Evolutionary conservation across 2,888 invertebrate species (phyloP), one percentile per base, ranked within the genome.

Genomic region (Ferdinandea cuprea): DNA sequence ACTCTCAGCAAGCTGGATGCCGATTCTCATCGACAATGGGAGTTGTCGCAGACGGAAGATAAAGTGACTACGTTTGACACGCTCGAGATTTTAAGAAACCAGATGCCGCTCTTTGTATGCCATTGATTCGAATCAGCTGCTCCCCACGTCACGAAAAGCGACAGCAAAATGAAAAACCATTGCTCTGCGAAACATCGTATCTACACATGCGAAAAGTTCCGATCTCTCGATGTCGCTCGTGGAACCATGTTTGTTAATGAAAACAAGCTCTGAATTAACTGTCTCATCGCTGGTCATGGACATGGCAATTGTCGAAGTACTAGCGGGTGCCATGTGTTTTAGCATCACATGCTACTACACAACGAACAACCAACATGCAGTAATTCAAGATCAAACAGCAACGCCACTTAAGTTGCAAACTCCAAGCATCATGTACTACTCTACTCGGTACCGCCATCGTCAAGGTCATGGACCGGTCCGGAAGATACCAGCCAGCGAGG

Each of bases 391-490:
- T n/a, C n/a, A n/a, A 46, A 3, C 46, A n/a, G n/a, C 46, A 5
- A 65, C 13, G 7, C 42, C 17, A 11, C 58, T 1, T 35, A 40
- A 17, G n/a, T 32, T 0, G 40, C 54, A 28, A 37, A 28, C 30
- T 11, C 40, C 4, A 17, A 50, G 3, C 35, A 65, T 3, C 50
- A 73, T 0, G 52, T 46, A 8, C 46, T 68, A 5, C n/a, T n/a
- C n/a, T n/a, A n/a, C 52, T 77, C 4, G 65, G 59, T 30, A 77
- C 59, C 9, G 58, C 68, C 15, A 56, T 74, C 5, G 74, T 37
- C 11, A 28, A 59, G 7, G 46, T 56, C 2, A 25, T 59, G 19
- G 76, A 61, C 8, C 32, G 19, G 2, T 52, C 32, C 19, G 35
- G 46, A 0, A 25, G 35, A 37, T 15, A 17, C 13, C 63, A 63